phyloP scores from a whole-genome alignment of 2,113 vertebrate genomes.

The Sigmodon hispidus region DNA sequence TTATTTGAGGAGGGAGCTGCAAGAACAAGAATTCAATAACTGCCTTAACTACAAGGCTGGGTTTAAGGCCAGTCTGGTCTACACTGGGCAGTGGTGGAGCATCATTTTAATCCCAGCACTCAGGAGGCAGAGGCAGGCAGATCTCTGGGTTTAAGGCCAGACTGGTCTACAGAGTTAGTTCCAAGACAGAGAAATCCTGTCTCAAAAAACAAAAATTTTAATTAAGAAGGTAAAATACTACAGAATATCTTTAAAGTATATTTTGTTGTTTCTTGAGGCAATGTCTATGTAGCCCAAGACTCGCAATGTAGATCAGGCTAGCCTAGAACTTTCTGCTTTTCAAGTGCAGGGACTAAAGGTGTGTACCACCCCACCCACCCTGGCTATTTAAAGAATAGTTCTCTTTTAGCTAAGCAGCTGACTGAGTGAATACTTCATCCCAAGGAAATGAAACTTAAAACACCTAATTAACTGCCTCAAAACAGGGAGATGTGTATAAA shows the following conservation, averaged over 20 bases:
- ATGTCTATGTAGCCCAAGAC: neutral
- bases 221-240: neutral
- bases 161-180: neutral
- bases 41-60: neutral
- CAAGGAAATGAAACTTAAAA: conserved; percentile 34
- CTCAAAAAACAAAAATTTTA: conserved; percentile 1
- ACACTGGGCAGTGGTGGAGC: neutral
- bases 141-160: neutral
- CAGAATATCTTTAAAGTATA: neutral
- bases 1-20: neutral
- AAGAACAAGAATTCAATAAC: neutral
- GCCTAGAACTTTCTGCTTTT: neutral
- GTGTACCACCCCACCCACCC: neutral
- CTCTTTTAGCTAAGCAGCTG: conserved; percentile 11
- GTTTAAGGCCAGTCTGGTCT: neutral
- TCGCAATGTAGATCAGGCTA: neutral
- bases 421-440: neutral
- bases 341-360: neutral
- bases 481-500: conserved; percentile 17
- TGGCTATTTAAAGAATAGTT: neutral
- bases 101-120: neutral
- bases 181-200: neutral
- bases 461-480: conserved; percentile 15
- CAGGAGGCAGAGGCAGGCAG: neutral
- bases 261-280: neutral